Evolutionary conservation across 2,797 vertebrate species (phyloP).

Genomic region (Agapornis canus): DNA sequence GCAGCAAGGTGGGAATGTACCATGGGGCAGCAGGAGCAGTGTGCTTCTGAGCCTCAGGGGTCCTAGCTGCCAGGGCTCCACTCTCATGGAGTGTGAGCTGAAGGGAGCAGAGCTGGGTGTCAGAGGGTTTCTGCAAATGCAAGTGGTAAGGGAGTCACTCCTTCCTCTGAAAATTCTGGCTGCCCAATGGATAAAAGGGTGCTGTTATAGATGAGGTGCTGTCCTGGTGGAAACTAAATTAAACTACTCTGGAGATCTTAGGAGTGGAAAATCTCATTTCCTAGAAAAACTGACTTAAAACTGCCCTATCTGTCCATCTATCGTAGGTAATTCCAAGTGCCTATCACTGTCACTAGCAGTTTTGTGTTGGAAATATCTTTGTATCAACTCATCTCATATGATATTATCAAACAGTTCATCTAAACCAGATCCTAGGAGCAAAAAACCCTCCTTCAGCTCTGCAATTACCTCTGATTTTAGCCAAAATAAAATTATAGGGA

Average conservation of each 20-base stretch:
- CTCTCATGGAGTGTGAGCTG: neutral
- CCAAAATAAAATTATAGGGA: constrained; percentile 52
- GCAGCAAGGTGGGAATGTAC: neutral
- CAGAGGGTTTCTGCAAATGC: neutral
- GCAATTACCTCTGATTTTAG: constrained; percentile 40
- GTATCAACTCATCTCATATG: neutral
- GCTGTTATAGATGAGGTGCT: neutral
- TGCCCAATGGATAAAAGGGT: neutral
- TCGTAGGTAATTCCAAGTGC: constrained; percentile 23
- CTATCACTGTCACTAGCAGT: constrained; percentile 20
- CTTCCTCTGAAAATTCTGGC: neutral
- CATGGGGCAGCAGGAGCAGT: neutral
- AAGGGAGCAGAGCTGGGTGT: neutral
- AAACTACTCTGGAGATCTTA: neutral
- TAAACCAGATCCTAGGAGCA: neutral
- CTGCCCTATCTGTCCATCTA: neutral
- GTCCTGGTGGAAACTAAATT: neutral
- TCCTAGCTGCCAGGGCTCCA: neutral
- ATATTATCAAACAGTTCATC: neutral
- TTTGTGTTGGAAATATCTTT: neutral
- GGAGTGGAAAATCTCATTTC: neutral
- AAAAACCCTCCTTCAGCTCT: neutral
- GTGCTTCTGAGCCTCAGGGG: neutral
- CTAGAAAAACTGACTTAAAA: constrained; percentile 14
- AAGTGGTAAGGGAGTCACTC: neutral